Percentiles rank a stretch among this genome's conserved stretches.
phyloP scores from a whole-genome alignment of 2,113 vertebrate species.

The Eurystomus gularis region DNA sequence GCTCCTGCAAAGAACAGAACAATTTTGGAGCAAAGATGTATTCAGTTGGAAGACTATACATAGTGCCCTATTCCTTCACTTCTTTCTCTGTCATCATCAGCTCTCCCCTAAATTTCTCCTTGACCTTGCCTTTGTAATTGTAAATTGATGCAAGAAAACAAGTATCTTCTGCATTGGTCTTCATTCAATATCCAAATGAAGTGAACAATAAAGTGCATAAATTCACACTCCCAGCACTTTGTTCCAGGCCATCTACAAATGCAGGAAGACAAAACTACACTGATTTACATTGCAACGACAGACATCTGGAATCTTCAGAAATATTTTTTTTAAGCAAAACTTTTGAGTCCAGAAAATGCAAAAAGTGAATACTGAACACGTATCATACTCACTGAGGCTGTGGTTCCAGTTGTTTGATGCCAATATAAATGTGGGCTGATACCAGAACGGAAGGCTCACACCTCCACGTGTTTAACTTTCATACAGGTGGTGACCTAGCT shows the following conservation, averaged over 20 bases:
- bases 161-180: neutral
- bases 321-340: neutral
- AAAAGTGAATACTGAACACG: neutral
- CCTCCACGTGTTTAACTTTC: rapidly evolving
- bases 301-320: neutral
- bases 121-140: neutral
- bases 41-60: neutral
- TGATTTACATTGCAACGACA: neutral
- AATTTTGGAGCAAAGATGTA: neutral
- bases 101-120: neutral
- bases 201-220: neutral
- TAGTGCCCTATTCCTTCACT: neutral
- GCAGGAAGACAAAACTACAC: neutral
- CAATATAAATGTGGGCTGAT: neutral
- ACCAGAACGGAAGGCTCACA: rapidly evolving
- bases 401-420: neutral
- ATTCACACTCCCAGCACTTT: neutral
- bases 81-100: neutral
- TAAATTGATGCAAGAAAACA: too few species aligned
- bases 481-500: neutral
- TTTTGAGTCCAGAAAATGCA: neutral
- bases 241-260: neutral
- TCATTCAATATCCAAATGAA: neutral
- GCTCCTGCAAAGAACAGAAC: neutral
- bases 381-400: neutral